Percentiles rank a stretch among this genome's conserved stretches.
phyloP scores from a whole-genome alignment of 2,888 invertebrate species.

The Drosophila nigritarsus region DNA sequence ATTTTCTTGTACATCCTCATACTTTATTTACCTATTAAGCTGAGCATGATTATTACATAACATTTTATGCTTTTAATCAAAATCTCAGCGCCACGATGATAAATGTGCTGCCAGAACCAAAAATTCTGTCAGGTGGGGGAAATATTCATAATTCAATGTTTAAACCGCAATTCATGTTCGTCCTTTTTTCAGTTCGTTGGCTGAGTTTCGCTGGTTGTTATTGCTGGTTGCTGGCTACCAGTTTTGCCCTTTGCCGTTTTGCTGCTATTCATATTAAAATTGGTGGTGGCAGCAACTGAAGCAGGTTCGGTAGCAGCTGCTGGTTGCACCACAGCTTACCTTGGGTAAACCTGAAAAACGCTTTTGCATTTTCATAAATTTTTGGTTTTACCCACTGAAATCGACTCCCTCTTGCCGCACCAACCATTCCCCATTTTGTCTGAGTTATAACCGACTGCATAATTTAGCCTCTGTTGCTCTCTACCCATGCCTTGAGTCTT shows the following conservation, averaged over 20 bases:
- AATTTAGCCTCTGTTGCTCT: slow-evolving; percentile 50
- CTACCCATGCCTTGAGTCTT: slow-evolving; percentile 49
- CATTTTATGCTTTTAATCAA: slow-evolving; percentile 74
- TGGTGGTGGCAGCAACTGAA: slow-evolving; percentile 29
- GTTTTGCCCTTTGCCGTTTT: slow-evolving; percentile 61
- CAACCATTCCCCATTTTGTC: background rate
- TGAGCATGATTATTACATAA: slow-evolving; percentile 62
- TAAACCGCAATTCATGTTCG: slow-evolving; percentile 76
- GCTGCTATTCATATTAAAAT: slow-evolving; percentile 75
- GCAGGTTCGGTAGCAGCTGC: slow-evolving; percentile 33
- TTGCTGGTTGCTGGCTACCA: slow-evolving; percentile 36
- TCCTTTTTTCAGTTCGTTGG: slow-evolving; percentile 39
- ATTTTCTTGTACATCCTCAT: background rate
- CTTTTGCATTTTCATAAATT: slow-evolving; percentile 80
- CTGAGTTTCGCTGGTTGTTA: slow-evolving; percentile 22
- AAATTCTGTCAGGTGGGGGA: slow-evolving; percentile 3
- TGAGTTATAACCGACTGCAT: slow-evolving; percentile 48
- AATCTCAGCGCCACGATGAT: slow-evolving; percentile 63
- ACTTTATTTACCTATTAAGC: slow-evolving; percentile 34
- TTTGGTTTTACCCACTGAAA: slow-evolving; percentile 50
- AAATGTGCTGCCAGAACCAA: slow-evolving; percentile 57
- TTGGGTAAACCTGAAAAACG: slow-evolving; percentile 80
- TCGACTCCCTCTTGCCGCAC: slow-evolving; percentile 13
- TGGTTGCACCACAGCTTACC: slow-evolving; percentile 69
- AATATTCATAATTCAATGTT: slow-evolving; percentile 78